Base-by-base conservation (phyloP, 2,113 vertebrate species). In the Tiliqua scincoides region DNA sequence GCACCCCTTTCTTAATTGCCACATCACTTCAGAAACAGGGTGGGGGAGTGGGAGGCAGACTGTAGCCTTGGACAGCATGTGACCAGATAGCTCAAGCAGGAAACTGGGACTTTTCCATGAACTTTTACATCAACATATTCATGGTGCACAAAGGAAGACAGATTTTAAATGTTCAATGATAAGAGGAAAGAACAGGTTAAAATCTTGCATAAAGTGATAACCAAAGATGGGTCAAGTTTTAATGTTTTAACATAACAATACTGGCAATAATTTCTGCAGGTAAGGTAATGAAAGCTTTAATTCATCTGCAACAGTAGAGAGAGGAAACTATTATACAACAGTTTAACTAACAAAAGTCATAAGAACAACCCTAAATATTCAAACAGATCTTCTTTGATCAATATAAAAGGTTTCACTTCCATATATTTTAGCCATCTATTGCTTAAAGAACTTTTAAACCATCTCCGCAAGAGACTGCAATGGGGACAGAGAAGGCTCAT, bases 381-480 rank as follows among this genome's bases (percentile, higher is more conserved):
- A 74, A 74, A 72, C 52, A 62, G 59, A 20, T 18, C 43, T 9
- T 43, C 35, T 81, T 86, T 81, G 68, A 86, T 86, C 67, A 74
- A 73, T 74, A 74, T 65, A 81, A 86, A 71, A 43, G 30, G 18
- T 3, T 80, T 17, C 0, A 21, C 59, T 86, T 86, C 40, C 40
- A 72, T 40, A 43, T 74, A 27, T 73, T 79, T 25, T 17, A 80
- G 37, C 25, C 72, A 63, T 63, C 61, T 86, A 2, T 52, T 79
- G 21, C n/a, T 52, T 73, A 65, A 80, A 86, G 40, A n/a, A 35
- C 70, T 81, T 86, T 74, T 59, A 84, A 75, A 81, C 30, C 23
- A n/a, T 78, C 57, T 78, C 20, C 7, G 54, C n/a, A n/a, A n/a
- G n/a, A n/a, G n/a, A n/a, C n/a, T n/a, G n/a, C 78, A 62, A 79